Evolutionary conservation across 2,113 vertebrate genomes (phyloP).

Genomic region (Oreochromis aureus): DNA sequence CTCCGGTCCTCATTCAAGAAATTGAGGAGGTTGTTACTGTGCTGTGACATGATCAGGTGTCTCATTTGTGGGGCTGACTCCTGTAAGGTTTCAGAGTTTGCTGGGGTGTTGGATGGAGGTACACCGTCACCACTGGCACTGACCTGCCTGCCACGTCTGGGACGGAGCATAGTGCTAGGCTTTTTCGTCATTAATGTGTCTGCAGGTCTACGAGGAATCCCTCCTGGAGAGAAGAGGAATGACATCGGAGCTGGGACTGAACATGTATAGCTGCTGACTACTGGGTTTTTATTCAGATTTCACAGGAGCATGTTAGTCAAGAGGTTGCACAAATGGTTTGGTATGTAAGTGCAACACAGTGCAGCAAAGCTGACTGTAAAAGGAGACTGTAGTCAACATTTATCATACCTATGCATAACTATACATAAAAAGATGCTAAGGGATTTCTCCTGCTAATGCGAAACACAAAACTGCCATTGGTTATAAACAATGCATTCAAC

Average conservation of each 20-base stretch:
- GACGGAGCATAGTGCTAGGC: not conserved
- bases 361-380: not conserved
- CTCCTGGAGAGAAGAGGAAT: slow-evolving; percentile 13
- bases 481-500: not conserved
- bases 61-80: slow-evolving; percentile 59
- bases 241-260: not conserved
- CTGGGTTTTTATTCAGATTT: not conserved
- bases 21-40: slow-evolving; percentile 83
- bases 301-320: not conserved
- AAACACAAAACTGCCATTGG: not conserved
- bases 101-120: not conserved
- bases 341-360: not conserved
- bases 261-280: not conserved
- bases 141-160: slow-evolving; percentile 22
- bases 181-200: slow-evolving; percentile 61
- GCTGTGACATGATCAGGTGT: slow-evolving; percentile 77
- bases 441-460: not conserved
- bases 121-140: not conserved
- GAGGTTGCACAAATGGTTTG: not conserved
- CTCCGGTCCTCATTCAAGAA: slow-evolving; percentile 88
- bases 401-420: not conserved
- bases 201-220: not conserved
- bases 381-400: not conserved
- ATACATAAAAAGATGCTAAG: not conserved
- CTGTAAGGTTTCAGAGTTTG: not conserved